Conservation (phyloP, 2,113 vertebrate genomes). For the Vulpes vulpes region DNA sequence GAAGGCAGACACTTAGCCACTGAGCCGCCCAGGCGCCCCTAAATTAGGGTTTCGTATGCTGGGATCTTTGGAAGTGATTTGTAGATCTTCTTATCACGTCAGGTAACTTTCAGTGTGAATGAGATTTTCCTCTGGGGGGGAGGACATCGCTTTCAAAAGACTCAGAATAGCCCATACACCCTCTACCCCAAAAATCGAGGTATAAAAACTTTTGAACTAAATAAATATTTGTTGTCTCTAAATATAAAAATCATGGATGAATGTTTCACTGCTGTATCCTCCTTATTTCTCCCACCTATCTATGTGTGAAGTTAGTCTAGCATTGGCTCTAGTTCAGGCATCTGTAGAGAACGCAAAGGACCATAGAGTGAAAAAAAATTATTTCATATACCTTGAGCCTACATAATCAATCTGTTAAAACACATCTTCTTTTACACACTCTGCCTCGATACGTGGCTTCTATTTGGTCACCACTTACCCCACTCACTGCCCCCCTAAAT, state of each 20-base stretch:
- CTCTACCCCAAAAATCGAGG: neutral
- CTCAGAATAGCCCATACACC: neutral
- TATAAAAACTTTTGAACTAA: constrained; percentile 10
- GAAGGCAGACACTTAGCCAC: too few species aligned
- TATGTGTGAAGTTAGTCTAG: neutral
- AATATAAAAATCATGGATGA: constrained; percentile 26
- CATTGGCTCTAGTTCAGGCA: neutral
- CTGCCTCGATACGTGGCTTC: neutral
- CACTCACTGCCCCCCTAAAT: neutral
- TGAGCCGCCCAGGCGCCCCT: neutral
- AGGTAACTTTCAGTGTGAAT: neutral
- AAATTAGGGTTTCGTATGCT: neutral
- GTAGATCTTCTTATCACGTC: neutral
- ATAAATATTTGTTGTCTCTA: constrained; percentile 29
- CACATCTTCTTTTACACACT: neutral
- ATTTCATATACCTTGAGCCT: neutral
- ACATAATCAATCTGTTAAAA: constrained; percentile 3
- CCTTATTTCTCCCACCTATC: neutral
- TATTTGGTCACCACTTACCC: neutral
- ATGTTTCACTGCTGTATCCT: neutral
- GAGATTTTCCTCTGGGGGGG: neutral
- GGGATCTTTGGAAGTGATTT: neutral
- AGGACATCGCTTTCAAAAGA: neutral
- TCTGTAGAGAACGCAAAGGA: neutral
- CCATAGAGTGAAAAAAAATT: neutral